A percentile compares a stretch with the other conserved stretches of the same genome.
phyloP scores from a whole-genome alignment of 2,888 invertebrate species.

The Theodoxus fluviatilis region DNA sequence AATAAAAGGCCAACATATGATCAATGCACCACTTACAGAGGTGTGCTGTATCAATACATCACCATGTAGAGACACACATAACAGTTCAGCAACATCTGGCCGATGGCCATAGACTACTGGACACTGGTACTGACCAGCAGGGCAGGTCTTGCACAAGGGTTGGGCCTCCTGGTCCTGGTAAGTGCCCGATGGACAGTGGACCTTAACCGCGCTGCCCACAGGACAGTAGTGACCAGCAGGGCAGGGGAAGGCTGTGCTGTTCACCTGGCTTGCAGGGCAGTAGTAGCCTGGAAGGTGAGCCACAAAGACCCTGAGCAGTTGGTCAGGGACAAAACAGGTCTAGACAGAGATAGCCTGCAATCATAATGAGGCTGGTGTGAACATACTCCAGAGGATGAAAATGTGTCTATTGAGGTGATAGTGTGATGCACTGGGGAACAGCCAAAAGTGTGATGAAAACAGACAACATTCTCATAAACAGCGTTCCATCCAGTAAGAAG shows the following conservation, averaged over 20 bases:
- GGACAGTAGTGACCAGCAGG: constrained; percentile 55
- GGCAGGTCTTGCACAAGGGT: constrained; percentile 54
- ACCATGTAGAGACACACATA: not conserved
- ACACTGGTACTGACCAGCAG: constrained; percentile 48
- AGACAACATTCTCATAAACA: too few relatives aligned
- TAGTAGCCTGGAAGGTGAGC: constrained; percentile 61
- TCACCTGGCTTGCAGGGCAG: constrained; percentile 59
- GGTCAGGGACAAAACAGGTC: too few relatives aligned
- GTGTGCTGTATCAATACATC: not conserved
- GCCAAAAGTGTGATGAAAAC: too few relatives aligned
- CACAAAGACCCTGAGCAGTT: too few relatives aligned
- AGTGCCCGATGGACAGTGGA: constrained; percentile 54
- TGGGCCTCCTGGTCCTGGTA: constrained; percentile 58
- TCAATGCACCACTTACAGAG: not conserved
- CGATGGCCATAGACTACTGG: too few relatives aligned
- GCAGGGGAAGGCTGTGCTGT: constrained; percentile 50
- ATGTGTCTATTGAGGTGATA: too few relatives aligned
- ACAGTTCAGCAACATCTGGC: too few relatives aligned
- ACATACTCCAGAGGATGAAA: too few relatives aligned
- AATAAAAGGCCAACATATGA: not conserved
- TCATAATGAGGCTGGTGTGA: too few relatives aligned
- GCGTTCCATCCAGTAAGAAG: too few relatives aligned
- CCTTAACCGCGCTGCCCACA: constrained; percentile 48
- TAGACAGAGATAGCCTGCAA: too few relatives aligned
- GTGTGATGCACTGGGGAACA: too few relatives aligned